Base-by-base conservation (phyloP, 2,888 invertebrate species). In the Clistopyga incitator region DNA sequence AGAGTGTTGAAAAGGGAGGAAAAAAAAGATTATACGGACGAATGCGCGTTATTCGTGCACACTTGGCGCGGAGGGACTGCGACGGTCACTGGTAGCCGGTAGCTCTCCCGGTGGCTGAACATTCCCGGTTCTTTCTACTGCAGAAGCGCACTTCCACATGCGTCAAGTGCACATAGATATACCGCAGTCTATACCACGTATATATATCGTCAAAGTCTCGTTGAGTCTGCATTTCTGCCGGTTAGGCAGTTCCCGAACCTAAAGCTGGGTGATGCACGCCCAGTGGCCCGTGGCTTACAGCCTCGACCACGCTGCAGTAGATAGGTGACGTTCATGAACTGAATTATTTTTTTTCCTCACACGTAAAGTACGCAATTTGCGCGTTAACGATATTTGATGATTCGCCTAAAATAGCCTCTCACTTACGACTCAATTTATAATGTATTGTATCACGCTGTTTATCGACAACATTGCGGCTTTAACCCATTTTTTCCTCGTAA, bases 221-320 rank as follows among this genome's bases (percentile, higher is more conserved):
- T 74, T 29, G 72, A 59, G 72, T 74, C 72, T 61, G 72, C 72
- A 74, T 74, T 74, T 74, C 59, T 61, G 59, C 34, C 72, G 20
- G 72, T 74, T 25, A 61, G 29, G 13, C 59, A 59, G 72, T 50
- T 34, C 20, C 25, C 47, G 29, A 61, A 47, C 56, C 61, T 74
- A 25, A 61, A 61, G 29, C 72, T 61, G 29, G 47, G 47, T 29
- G 72, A 74, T 74, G 72, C 61, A 47, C 47, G 25, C 13, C 29
- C 59, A 25, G 59, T 47, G 59, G 61, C 34, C 18, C 23, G 29
- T 50, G 42, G 20, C 18, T 45, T 15, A 34, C 45, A 29, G 45
- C 59, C 56, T n/a, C 10, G 56, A 56, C 45, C 59, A 42, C 59
- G 47, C 20, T 18, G 29, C 18, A 3, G 15, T 61, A 61, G 18